Conservation (phyloP, 2,888 invertebrate species). For the Notodonta dromedarius region DNA sequence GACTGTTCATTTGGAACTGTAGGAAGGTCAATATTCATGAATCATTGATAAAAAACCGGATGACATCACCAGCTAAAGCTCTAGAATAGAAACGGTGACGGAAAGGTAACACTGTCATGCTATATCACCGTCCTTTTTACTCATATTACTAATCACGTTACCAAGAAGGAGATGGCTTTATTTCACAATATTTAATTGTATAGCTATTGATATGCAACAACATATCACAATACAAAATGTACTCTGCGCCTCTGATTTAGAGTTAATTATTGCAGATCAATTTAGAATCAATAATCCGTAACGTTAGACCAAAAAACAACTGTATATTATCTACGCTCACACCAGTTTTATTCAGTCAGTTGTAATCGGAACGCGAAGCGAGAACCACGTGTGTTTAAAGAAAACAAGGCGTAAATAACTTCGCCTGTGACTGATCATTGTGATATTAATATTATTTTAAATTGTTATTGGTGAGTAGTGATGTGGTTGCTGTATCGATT, state of each 20-base stretch:
- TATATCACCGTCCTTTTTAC: not conserved
- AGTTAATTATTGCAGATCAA: not conserved
- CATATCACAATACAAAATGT: not conserved
- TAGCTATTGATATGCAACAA: not conserved
- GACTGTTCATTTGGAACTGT: not conserved
- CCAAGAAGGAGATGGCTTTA: not conserved
- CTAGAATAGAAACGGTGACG: constrained; percentile 10
- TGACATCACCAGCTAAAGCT: constrained; percentile 25
- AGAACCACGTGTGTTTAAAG: not conserved
- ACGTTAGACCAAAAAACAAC: not conserved
- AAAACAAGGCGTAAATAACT: not conserved
- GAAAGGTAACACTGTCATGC: constrained; percentile 1
- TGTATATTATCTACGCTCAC: not conserved
- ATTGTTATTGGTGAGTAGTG: constrained; percentile 4
- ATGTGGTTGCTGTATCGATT: constrained; percentile 1
- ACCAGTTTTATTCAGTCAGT: not conserved
- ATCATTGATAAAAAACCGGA: constrained; percentile 29
- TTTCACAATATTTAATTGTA: not conserved
- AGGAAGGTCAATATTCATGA: constrained; percentile 19
- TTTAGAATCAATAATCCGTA: not conserved
- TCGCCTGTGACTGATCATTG: not conserved
- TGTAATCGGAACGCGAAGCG: not conserved
- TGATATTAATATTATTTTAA: not conserved
- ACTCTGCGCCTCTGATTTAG: not conserved
- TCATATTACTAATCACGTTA: not conserved